phyloP scores from a whole-genome alignment of 37 sponge, comb jelly and placozoan genomes.

The Eunapius fragilis region DNA sequence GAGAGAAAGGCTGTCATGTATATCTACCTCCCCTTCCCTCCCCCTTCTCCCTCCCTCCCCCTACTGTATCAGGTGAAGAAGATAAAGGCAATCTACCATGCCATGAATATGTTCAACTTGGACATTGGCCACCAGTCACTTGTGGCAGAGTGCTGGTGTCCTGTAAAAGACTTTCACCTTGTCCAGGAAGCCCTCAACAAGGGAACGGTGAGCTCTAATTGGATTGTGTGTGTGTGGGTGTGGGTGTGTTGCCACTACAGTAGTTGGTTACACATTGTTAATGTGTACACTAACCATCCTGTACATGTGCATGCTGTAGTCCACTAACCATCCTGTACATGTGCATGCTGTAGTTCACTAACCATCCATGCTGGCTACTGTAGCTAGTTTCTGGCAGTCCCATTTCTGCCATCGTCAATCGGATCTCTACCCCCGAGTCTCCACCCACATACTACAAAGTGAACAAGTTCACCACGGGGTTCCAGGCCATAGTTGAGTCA shows the following conservation, averaged over 20 bases:
- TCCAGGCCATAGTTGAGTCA: slow-evolving; percentile 97
- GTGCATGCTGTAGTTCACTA: too few species aligned
- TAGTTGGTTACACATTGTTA: too few species aligned
- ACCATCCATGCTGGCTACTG: too few species aligned
- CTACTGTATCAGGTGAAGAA: slow-evolving; percentile 81
- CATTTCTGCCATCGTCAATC: slow-evolving; percentile 92
- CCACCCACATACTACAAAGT: slow-evolving; percentile 94
- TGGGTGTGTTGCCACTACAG: too few species aligned
- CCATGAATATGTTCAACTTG: slow-evolving; percentile 98
- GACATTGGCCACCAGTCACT: slow-evolving; percentile 93
- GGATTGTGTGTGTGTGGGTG: too few species aligned
- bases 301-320: too few species aligned
- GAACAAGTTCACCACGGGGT: slow-evolving; percentile 97
- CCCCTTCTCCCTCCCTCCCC: neutral
- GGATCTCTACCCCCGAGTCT: slow-evolving; percentile 65
- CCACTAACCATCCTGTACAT: too few species aligned
- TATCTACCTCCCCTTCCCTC: neutral
- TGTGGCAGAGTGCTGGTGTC: slow-evolving; percentile 99
- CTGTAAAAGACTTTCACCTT: slow-evolving; percentile 83
- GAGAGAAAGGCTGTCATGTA: neutral
- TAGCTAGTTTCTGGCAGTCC: too few species aligned
- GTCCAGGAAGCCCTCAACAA: slow-evolving; percentile 89
- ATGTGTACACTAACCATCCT: too few species aligned
- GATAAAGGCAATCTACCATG: slow-evolving; percentile 98
- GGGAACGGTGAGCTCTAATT: slow-evolving; percentile 81